A percentile compares a stretch with the other conserved stretches of the same genome.
Conservation (phyloP, 1,140 invertebrate genomes). For the Triops longicaudatus region DNA sequence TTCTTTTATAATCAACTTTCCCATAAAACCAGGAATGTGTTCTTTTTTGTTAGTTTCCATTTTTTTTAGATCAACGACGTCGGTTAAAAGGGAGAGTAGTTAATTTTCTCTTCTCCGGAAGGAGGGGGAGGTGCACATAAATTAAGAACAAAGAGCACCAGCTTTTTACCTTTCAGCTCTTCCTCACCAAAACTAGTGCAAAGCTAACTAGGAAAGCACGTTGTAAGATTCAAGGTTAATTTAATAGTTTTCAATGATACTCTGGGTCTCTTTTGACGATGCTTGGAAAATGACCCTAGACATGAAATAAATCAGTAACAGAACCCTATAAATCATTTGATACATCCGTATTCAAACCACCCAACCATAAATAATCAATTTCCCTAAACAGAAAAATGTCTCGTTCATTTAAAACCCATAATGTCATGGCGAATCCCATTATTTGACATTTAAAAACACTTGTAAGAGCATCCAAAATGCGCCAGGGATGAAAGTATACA, state of each 20-base stretch:
- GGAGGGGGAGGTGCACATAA: background rate
- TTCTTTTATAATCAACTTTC: background rate
- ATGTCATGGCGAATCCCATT: background rate
- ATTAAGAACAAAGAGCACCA: background rate
- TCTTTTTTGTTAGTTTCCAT: background rate
- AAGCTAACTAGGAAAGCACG: constrained; percentile 9
- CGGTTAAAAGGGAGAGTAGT: background rate
- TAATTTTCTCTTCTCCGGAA: background rate
- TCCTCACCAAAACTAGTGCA: background rate
- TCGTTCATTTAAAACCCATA: background rate
- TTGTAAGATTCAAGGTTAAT: constrained; percentile 14
- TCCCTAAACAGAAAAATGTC: background rate
- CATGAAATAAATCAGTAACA: too few species aligned
- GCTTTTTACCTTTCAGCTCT: background rate
- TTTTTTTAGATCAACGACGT: background rate
- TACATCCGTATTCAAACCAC: background rate
- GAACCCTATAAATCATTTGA: too few species aligned
- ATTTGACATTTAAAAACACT: constrained; percentile 1
- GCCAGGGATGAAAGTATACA: background rate
- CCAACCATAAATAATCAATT: background rate
- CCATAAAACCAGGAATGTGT: background rate
- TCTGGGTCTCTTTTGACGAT: too few species aligned
- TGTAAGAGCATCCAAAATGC: background rate
- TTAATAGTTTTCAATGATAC: background rate
- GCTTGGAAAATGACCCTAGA: too few species aligned